Conservation (phyloP, 2,797 vertebrate genomes). For the Sternarchorhynchus goeldii region DNA sequence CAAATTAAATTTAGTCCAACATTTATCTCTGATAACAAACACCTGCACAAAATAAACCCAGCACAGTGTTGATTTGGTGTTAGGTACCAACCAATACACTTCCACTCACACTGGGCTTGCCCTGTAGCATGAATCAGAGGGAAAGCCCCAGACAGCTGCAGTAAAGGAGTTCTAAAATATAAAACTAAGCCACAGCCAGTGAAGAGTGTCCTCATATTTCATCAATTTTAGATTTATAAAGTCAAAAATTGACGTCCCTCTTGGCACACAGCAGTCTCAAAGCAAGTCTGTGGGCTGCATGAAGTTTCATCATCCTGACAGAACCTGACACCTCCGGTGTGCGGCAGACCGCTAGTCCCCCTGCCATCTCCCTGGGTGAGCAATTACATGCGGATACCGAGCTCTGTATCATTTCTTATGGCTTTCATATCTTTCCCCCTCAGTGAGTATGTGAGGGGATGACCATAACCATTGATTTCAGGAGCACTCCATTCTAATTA, state of each 20-base stretch:
- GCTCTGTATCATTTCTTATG: conserved; percentile 73
- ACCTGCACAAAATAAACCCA: conserved; percentile 31
- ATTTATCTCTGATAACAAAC: conserved; percentile 30
- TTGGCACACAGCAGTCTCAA: conserved; percentile 62
- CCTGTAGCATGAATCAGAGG: conserved; percentile 60
- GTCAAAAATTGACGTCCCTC: conserved; percentile 68
- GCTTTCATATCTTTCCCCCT: conserved; percentile 68
- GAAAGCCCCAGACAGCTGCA: conserved; percentile 38
- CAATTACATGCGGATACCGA: conserved; percentile 77
- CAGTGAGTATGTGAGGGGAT: conserved; percentile 60
- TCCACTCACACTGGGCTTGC: conserved; percentile 57
- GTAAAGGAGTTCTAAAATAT: conserved; percentile 57
- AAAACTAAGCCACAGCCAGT: conserved; percentile 59
- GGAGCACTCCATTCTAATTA: conserved; percentile 70
- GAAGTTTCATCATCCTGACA: conserved; percentile 78
- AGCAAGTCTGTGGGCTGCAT: conserved; percentile 56
- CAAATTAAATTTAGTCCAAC: neutral
- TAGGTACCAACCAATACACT: conserved; percentile 41
- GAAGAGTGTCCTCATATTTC: conserved; percentile 65
- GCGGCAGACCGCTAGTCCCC: conserved; percentile 68
- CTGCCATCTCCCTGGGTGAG: conserved; percentile 76
- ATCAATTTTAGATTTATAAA: conserved; percentile 71
- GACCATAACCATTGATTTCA: conserved; percentile 61
- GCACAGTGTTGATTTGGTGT: conserved; percentile 46
- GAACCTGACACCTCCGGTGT: conserved; percentile 70